phyloP scores from a whole-genome alignment of 2,888 invertebrate genomes.

The Tetranychus piercei region DNA sequence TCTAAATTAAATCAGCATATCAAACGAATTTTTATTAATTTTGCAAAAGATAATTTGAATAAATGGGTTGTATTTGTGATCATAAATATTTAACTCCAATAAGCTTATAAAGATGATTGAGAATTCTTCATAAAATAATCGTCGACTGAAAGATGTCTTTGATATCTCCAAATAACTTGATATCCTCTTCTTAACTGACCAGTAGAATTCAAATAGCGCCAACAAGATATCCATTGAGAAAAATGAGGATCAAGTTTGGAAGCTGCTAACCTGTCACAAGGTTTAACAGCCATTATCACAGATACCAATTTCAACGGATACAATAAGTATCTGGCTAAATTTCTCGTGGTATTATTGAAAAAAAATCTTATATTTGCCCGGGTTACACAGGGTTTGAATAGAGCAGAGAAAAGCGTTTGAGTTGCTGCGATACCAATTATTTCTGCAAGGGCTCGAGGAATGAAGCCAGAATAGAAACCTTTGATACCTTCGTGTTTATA shows the following conservation, averaged over 20 bases:
- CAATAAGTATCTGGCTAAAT: slow-evolving; percentile 61
- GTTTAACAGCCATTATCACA: slow-evolving; percentile 70
- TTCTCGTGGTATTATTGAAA: slow-evolving; percentile 33
- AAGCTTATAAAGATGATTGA: too few species aligned
- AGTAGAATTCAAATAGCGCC: slow-evolving; percentile 51
- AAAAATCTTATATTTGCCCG: not conserved
- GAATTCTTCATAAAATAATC: too few species aligned
- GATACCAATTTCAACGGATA: slow-evolving; percentile 82
- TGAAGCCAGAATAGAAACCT: slow-evolving; percentile 20
- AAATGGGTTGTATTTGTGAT: too few species aligned
- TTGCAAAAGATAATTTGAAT: too few species aligned
- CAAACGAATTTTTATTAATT: too few species aligned
- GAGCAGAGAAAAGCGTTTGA: slow-evolving; percentile 14
- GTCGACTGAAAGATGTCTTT: not conserved
- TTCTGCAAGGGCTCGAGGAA: slow-evolving; percentile 16
- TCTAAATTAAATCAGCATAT: too few species aligned
- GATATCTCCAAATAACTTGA: slow-evolving; percentile 55
- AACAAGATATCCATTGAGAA: slow-evolving; percentile 56
- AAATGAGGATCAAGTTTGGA: not conserved
- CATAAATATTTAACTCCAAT: too few species aligned
- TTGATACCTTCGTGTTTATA: slow-evolving; percentile 16
- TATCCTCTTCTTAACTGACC: slow-evolving; percentile 70
- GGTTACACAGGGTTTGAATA: slow-evolving; percentile 3
- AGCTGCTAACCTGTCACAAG: slow-evolving; percentile 31
- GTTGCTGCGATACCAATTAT: slow-evolving; percentile 10